Base-by-base conservation (phyloP, 2,797 vertebrate species). In the Sebastes umbrosus region DNA sequence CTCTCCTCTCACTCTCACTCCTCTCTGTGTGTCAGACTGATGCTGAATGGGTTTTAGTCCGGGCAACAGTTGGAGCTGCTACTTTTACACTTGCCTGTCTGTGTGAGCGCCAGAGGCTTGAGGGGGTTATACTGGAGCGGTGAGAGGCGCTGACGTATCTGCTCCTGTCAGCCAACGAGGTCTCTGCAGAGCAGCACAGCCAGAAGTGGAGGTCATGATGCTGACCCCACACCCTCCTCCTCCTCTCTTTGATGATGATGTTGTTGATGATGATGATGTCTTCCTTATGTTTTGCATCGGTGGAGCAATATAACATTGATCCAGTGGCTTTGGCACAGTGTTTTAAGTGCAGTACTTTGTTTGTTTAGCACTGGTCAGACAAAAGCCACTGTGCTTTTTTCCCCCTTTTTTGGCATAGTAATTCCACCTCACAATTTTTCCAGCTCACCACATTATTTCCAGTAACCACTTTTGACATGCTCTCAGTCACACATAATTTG, bases 401-500 rank as follows among this genome's bases (percentile, higher is more conserved):
- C 0, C 22, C 22, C 43, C 36, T n/a, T 57, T 59, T n/a, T 82
- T 83, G 78, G 73, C 74, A 70, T 76, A 85, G 73, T 89, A 85
- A 92, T 86, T 91, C 88, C 83, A 87, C 65, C 85, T 86, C 89
- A 92, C 31, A 83, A 75, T 94, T 93, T 94, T 93, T 94, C 90
- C 91, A 94, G 59, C 85, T 81, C 81, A 59, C 88, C 83, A 87
- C 83, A 87, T 90, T 91, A 91, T 93, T 92, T 94, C 88, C 93
- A 94, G 91, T 93, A 92, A 93, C 79, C 85, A 75, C 78, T 86
- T 91, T 63, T 92, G 93, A 93, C 91, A 86, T 84, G 75, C 80
- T 85, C 83, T 91, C 92, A 93, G 90, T 95, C 93, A 92, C 93
- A 94, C 93, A 89, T 94, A 88, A 93, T 93, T 91, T 93, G 85